Evolutionary conservation across 2,888 invertebrate species (phyloP), one percentile per base, ranked within the genome.

Genomic region (Mimas tiliae): DNA sequence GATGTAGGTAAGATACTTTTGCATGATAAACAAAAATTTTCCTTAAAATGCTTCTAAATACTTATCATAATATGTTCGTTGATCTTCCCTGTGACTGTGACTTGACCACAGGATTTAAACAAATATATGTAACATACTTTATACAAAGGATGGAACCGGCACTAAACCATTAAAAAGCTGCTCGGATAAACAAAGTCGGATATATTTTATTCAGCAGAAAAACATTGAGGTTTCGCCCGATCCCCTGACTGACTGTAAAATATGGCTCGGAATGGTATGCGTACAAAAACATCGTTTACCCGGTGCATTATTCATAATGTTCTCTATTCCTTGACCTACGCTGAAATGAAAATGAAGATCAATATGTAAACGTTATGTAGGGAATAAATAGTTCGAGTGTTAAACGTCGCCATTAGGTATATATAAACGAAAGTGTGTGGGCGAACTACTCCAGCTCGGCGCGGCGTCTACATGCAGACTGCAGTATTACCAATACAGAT

Each of bases 201-300:
- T 14, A 55, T 55, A 55, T 55, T 55, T 55, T 55, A 55, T 55
- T 55, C 55, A 55, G 16, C 2, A 55, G 34, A 16, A 55, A 14
- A 55, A 14, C 38, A 55, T 55, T 38, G 38, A 55, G 55, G 55
- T 16, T 38, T 55, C 55, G 38, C n/a, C 16, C 16, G 38, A 55
- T 55, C 55, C 55, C 55, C 38, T 16, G 33, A 55, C 34, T 38
- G 55, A 55, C 38, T 55, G 38, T 55, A 55, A 55, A 55, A 55
- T 55, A 55, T 55, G 34, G 38, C 11, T n/a, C 16, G 34, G 16
- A 16, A 11, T 38, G 34, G 16, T 38, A 16, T 16, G 38, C 55
- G 55, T 38, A 34, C 38, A 38, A 55, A 55, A 34, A 55, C 53
- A 53, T n/a, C 33, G 33, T 21, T 53, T 16, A 16, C 34, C 4